Conservation (phyloP, 2,888 invertebrate species). For the Sinotaia quadrata region DNA sequence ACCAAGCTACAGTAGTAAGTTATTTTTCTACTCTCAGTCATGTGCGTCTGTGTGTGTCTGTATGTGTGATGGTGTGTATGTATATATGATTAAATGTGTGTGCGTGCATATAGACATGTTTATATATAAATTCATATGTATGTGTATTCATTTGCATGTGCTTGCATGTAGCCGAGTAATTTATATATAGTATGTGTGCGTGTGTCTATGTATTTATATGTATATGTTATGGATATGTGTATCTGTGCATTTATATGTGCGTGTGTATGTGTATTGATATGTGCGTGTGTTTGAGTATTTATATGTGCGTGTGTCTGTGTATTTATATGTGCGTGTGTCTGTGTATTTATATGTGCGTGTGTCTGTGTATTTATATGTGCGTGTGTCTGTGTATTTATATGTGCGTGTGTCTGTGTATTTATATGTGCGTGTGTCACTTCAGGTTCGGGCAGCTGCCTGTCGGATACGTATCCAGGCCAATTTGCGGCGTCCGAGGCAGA, state of each 20-base stretch:
- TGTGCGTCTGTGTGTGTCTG: too few relatives aligned
- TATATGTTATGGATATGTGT: neutral
- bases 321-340: neutral
- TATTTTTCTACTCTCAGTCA: neutral
- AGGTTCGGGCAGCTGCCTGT: neutral
- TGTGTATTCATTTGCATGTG: slow-evolving; percentile 2
- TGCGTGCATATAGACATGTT: too few relatives aligned
- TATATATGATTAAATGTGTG: too few relatives aligned
- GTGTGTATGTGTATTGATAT: slow-evolving; percentile 3
- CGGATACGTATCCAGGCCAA: neutral
- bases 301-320: neutral
- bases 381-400: neutral
- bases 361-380: neutral
- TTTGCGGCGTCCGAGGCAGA: neutral
- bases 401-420: neutral
- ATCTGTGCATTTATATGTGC: neutral
- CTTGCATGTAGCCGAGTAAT: neutral
- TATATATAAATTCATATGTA: slow-evolving; percentile 1
- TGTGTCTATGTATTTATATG: neutral
- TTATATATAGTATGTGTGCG: neutral
- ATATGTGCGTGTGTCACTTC: neutral
- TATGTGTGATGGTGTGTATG: too few relatives aligned
- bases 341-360: neutral
- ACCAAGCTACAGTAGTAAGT: neutral
- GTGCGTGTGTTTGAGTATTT: neutral